These are phyloP conservation scores for Tinea trinotella DNA, from an alignment of 2,888 invertebrate species.

Conservation along the genomic window DNA sequence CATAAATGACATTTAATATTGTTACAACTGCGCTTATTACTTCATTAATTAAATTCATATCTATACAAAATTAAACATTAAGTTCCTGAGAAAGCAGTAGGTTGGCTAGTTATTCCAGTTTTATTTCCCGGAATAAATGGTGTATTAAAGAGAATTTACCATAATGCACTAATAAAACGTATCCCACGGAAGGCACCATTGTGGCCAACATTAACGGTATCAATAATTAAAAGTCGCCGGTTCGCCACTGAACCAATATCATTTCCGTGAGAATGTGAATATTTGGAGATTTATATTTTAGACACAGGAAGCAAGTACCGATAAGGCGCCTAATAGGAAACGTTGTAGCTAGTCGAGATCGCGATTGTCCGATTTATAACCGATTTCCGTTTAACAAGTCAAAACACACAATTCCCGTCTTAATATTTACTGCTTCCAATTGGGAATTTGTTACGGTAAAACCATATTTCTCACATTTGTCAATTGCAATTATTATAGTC, in stretches of 20 bases:
- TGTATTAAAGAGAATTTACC: neutral
- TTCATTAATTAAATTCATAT: neutral
- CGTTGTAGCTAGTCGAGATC: neutral
- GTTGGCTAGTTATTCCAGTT: neutral
- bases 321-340: constrained; percentile 18
- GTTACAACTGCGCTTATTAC: neutral
- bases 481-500: neutral
- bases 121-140: neutral
- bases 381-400: constrained; percentile 20
- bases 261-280: constrained; percentile 16
- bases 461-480: constrained; percentile 18
- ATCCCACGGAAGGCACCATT: neutral
- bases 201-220: constrained; percentile 1
- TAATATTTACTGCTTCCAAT: neutral
- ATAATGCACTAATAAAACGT: neutral
- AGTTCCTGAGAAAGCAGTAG: too few species aligned
- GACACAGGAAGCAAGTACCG: constrained; percentile 19
- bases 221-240: constrained; percentile 5
- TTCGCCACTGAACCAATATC: constrained; percentile 13
- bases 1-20: constrained; percentile 7
- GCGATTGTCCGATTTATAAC: constrained; percentile 16
- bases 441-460: constrained; percentile 15
- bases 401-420: constrained; percentile 18
- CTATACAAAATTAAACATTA: neutral
- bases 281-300: constrained; percentile 6